These are phyloP conservation scores for Microcebus griseorufus DNA, from an alignment of 2,113 vertebrate genomes.

Conservation along the genomic window DNA sequence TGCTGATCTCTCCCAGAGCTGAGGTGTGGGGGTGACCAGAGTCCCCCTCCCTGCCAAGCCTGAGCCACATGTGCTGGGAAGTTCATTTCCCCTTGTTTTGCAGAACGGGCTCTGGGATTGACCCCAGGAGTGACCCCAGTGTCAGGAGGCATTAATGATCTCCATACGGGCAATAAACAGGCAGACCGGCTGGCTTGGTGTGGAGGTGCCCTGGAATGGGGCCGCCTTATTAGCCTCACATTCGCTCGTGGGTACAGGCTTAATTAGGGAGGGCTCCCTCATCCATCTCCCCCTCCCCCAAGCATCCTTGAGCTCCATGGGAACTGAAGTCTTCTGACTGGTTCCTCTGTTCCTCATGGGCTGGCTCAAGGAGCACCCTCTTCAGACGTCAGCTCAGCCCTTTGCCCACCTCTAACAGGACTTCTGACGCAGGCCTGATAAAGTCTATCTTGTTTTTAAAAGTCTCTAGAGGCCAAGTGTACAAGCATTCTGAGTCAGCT, in stretches of 20 bases:
- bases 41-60: conserved; percentile 58
- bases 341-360: background rate
- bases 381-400: background rate
- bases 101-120: conserved; percentile 76
- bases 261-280: conserved; percentile 70
- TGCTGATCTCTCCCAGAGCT: conserved; percentile 60
- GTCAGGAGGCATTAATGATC: conserved; percentile 84
- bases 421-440: background rate
- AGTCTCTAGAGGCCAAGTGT: background rate
- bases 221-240: conserved; percentile 76
- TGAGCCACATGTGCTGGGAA: conserved; percentile 80
- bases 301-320: conserved; percentile 32
- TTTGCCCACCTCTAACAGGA: background rate
- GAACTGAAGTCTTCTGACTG: background rate
- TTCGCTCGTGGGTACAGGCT: conserved; percentile 59
- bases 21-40: conserved; percentile 63
- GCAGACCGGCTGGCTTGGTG: conserved; percentile 73
- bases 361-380: background rate
- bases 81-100: conserved; percentile 82
- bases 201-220: conserved; percentile 75
- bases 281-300: conserved; percentile 52
- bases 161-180: conserved; percentile 84
- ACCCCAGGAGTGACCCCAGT: conserved; percentile 78
- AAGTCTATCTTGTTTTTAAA: background rate
- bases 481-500: background rate